Base-by-base conservation (phyloP, 2,888 invertebrate genomes). In the Ectobius pallidus region DNA sequence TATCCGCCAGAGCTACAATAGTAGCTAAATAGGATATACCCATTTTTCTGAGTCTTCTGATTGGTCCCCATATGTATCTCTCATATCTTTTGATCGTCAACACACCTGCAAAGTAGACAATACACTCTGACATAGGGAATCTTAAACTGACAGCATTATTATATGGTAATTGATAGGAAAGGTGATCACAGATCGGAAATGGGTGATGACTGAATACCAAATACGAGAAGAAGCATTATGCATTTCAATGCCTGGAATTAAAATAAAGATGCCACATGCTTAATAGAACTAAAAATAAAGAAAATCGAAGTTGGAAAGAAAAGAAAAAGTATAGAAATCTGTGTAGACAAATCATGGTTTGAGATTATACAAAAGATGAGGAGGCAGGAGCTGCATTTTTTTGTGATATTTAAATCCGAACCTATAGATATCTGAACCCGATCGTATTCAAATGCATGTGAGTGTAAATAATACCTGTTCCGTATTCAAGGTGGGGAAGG, bases 261-360 rank as follows among this genome's bases (percentile, higher is more conserved):
- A 27, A 65, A 65, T 65, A 46, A 65, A 39, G 46, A 65, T 65
- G 27, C 65, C 46, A 65, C 46, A 65, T 16, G 44, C 65, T 46
- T 46, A 25, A 58, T n/a, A 58, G 25, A 58, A 58, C 16, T 25
- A 63, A 16, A 42, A 63, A 39, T 32, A 18, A 25, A 44, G 27
- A 27, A 27, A 65, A 65, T 65, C 44, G 27, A 42, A 46, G 44
- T 42, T 42, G 27, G 46, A 44, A 65, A 46, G 25, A 42, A 44
- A 27, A 27, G 25, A 55, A 55, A 30, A 46, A n/a, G 46, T 27
- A 44, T 44, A 46, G 65, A 65, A 65, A 65, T 46, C 65, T 65
- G 18, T 42, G 63, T 44, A 65, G 65, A 65, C 44, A 65, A 65
- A 65, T 65, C 65, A 65, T 65, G 65, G 65, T 30, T 65, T 27